Evolutionary conservation across 2,113 vertebrate genomes (phyloP), one percentile per base, ranked within the genome.

Genomic region (Calonectris borealis): DNA sequence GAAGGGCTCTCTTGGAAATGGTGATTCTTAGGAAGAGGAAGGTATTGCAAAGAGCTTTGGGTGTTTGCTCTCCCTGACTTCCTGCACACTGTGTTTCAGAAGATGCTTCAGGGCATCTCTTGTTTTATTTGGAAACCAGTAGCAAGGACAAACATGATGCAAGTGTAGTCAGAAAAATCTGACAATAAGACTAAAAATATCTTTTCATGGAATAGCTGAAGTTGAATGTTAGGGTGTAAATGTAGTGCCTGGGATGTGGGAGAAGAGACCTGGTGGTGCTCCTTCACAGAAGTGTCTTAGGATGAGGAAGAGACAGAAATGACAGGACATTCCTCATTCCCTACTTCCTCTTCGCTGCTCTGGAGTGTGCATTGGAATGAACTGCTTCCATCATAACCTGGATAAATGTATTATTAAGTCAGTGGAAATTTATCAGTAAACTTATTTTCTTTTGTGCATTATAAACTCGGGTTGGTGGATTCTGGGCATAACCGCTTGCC

Each of bases 231-330:
- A 10, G 14, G 14, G 21, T 73, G 25, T 31, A 58, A 36, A 24
- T 6, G 34, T 8, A 21, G 42, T 49, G 52, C 16, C 44, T 61
- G 36, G 54, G 25, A 26, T 40, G 54, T 15, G 10, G 19, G 60
- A 75, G 34, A 34, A 38, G 27, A 54, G 27, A 51, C 4, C 9
- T 54, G 6, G 9, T 46, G 46, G 27, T 38, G 11, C 9, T 52
- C 9, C n/a, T 55, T 42, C 29, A 44, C 1, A 27, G 49, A 46
- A 49, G 1, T 0, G 0, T 26, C 18, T 36, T 27, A 9, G 15
- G 42, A 21, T 22, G 38, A 80, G 38, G 34, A 29, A 68, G 42
- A 72, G 26, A 17, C 42, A 69, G 38, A 58, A 49, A 32, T 16
- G 5, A 52, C 32, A 34, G 66, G 38, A 21, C 27, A 57, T 77